phyloP scores from a whole-genome alignment of 64 coral and sea anemone species.

The Stichodactyla mertensii region DNA sequence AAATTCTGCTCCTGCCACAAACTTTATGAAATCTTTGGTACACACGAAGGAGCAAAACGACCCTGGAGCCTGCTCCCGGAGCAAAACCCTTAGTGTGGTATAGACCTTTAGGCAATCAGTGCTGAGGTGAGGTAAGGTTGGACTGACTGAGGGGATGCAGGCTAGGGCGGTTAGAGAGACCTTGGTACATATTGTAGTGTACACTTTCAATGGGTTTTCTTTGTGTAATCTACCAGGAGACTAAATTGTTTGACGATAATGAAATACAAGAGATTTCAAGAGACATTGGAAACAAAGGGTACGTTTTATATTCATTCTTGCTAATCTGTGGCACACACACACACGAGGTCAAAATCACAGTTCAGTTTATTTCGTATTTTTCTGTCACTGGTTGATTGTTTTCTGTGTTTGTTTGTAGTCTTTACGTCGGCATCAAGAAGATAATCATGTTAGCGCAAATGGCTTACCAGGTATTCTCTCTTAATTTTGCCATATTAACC shows the following conservation, averaged over 20 bases:
- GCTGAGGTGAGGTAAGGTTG: too few relatives aligned
- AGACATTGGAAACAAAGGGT: conserved; percentile 79
- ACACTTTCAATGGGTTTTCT: not conserved
- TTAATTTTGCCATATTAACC: not conserved
- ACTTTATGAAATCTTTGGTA: too few relatives aligned
- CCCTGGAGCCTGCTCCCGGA: too few relatives aligned
- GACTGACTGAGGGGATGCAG: not conserved
- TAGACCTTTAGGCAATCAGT: too few relatives aligned
- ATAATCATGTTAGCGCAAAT: conserved; percentile 86
- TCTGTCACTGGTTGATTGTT: not conserved
- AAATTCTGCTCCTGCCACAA: too few relatives aligned
- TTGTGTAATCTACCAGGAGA: conserved; percentile 19
- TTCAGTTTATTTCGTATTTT: not conserved
- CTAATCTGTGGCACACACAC: too few relatives aligned
- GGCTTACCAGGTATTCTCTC: conserved; percentile 67
- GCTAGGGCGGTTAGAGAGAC: not conserved
- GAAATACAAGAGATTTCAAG: conserved; percentile 76
- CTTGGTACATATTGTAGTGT: too few relatives aligned
- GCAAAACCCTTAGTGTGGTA: too few relatives aligned
- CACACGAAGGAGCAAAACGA: too few relatives aligned
- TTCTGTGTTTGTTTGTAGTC: conserved; percentile 30
- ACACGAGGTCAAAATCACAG: too few relatives aligned
- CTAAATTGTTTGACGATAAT: conserved; percentile 65
- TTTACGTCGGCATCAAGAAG: conserved; percentile 92
- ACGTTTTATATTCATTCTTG: not conserved